Evolutionary conservation across 2,113 vertebrate species (phyloP), one percentile per base, ranked within the genome.

Genomic region (Eubucco bourcierii): DNA sequence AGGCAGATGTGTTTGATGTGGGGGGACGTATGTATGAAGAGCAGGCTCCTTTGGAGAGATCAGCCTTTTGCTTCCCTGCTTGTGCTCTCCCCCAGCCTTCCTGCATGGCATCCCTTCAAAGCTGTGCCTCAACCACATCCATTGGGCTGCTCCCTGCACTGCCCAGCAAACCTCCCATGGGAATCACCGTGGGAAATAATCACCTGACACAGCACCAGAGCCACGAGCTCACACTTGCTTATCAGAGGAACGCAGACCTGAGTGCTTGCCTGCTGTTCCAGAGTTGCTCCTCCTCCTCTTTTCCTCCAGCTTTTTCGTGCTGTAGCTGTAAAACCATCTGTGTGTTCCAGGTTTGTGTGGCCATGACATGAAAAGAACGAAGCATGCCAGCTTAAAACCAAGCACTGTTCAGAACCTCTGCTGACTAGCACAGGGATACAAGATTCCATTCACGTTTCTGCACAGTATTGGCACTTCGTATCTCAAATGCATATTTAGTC

Each of bases 81-180:
- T 68, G 31, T 71, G 7, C 2, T 47, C 29, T 23, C 13, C 50
- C 31, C 37, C 66, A 75, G 72, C 52, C 46, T 44, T 28, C 46
- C n/a, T 0, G 0, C 0, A 1, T 25, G 60, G 73, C 71, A 44
- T 15, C 0, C 0, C 41, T 88, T 56, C 83, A 33, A 50, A 73
- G 66, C 60, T 0, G 0, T n/a, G 34, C 41, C 56, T 70, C n/a
- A 3, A 65, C 63, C 7, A 0, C 0, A 4, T 64, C 9, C 59
- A 39, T 3, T 0, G 2, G 60, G 71, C 23, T 21, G 1, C 24
- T 92, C 80, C 60, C 37, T 33, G 18, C 53, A 61, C 60, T 29
- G 65, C 68, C 27, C 68, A 53, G 72, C 47, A 86, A 67, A 67
- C 13, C 37, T 67, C 61, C 77, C 2, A 0, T 0, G 1, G 88